phyloP scores from a whole-genome alignment of 2,888 invertebrate genomes.

The Rhamnusium bicolor region DNA sequence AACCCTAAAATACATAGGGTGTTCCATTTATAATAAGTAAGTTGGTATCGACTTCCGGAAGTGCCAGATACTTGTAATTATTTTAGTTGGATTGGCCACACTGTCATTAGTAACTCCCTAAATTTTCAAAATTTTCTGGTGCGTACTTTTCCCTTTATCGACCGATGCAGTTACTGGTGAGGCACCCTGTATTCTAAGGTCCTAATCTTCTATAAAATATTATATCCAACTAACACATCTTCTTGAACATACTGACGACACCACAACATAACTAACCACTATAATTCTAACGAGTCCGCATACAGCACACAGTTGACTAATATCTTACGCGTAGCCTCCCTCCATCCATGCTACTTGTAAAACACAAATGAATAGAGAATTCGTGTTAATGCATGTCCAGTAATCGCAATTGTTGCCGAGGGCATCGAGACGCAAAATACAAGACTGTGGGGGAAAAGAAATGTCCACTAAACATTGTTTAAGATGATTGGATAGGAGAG shows the following conservation, averaged over 20 bases:
- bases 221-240: background rate
- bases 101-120: no score
- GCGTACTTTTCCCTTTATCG: no score
- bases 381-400: slow-evolving; percentile 6
- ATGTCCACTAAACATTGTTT: slow-evolving; percentile 61
- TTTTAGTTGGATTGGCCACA: no score
- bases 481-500: slow-evolving; percentile 59
- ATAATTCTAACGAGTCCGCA: background rate
- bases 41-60: no score
- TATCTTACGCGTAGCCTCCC: background rate
- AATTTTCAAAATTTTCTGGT: no score
- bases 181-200: no score
- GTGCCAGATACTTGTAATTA: no score
- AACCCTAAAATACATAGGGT: no score
- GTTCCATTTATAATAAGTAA: no score
- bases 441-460: slow-evolving; percentile 45
- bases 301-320: slow-evolving; percentile 9
- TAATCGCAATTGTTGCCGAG: slow-evolving; percentile 8
- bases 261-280: background rate
- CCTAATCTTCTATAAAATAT: no score
- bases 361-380: background rate
- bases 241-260: background rate
- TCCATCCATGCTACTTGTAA: slow-evolving; percentile 15
- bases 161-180: no score
- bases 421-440: background rate